Evolutionary conservation across 2,113 vertebrate species (phyloP), one percentile per base, ranked within the genome.

Genomic region (Forbesichthys agassizii): DNA sequence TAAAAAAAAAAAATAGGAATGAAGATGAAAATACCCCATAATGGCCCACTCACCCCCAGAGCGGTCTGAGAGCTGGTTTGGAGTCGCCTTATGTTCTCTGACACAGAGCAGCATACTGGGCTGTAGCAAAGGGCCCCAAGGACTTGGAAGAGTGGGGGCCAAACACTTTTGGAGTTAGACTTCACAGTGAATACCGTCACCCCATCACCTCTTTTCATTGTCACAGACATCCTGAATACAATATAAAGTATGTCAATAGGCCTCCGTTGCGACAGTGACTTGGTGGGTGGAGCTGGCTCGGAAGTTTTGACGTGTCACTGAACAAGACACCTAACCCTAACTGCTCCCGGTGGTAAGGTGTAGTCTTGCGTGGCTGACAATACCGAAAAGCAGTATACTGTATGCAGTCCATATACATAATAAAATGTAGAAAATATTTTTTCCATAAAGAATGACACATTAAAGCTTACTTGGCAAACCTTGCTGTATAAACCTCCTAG

Each of bases 131-230:
- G 57, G 1, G 12, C 14, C 27, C 67, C 74, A 36, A 91, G 6
- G 57, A 92, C 73, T 69, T 93, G 91, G 18, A 78, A 89, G 11
- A 90, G 9, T 1, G 81, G 76, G 11, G 90, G 88, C 11, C 67
- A 88, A 13, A 9, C 0, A 61, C 86, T 92, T 12, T 71, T 46
- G 0, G 73, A 27, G 80, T 91, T 75, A 46, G 87, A 65, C 58
- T 18, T 76, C 71, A 92, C 0, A 3, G 88, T 89, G 9, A 90
- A 8, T 27, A 91, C 75, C 0, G 88, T 87, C 84, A 91, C 66
- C 10, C 89, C 90, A 0, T 87, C 83, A 0, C 20, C 53, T 48
- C 64, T 82, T 20, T 68, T 75, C 49, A 91, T 0, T 5, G 68
- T 76, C 61, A 90, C 12, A 3, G 89, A 72, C 91, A 93, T 92